Percentiles rank a stretch among this genome's conserved stretches.
Conservation (phyloP, 2,888 invertebrate species). For the Brenthis ino region DNA sequence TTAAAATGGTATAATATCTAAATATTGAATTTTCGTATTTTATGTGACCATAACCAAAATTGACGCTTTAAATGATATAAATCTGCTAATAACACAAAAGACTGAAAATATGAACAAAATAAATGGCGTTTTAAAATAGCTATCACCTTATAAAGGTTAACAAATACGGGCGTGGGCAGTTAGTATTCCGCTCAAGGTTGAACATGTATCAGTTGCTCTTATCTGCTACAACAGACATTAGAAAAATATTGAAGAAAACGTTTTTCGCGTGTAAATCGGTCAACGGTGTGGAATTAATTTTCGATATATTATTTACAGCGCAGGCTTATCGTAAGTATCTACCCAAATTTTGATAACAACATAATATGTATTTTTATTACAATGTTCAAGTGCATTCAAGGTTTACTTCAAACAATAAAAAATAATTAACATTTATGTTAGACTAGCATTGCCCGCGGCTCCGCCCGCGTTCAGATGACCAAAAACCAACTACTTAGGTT, state of each 20-base stretch:
- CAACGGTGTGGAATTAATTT: neutral
- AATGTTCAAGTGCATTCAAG: conserved; percentile 1
- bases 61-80: neutral
- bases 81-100: conserved; percentile 8
- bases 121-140: conserved; percentile 34
- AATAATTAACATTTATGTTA: neutral
- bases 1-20: neutral
- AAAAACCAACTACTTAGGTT: too few species aligned
- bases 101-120: conserved; percentile 2
- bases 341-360: too few species aligned
- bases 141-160: conserved; percentile 41
- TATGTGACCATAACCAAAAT: neutral
- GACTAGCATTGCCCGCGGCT: too few species aligned
- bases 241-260: conserved; percentile 29
- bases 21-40: neutral
- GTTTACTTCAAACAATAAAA: neutral
- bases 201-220: conserved; percentile 48
- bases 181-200: conserved; percentile 63
- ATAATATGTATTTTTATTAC: too few species aligned
- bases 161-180: conserved; percentile 64
- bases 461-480: too few species aligned
- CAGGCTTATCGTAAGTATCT: too few species aligned
- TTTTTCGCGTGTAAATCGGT: conserved; percentile 18
- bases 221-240: conserved; percentile 44
- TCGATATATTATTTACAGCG: neutral